phyloP scores from a whole-genome alignment of 2,888 invertebrate species.

The Hermaeophaga mercurialis region DNA sequence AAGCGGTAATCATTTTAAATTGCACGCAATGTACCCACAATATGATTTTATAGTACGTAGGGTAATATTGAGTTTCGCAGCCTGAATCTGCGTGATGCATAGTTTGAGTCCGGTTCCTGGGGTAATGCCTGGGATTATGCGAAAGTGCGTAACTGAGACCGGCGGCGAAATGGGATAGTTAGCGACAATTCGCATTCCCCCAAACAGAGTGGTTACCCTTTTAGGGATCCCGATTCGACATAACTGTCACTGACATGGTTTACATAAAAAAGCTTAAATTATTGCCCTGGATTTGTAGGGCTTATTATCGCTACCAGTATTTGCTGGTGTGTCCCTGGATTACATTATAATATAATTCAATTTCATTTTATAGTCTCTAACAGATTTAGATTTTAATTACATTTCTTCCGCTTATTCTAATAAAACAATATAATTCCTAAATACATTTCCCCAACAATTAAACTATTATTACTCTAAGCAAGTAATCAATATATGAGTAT shows the following conservation, averaged over 20 bases:
- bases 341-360: slow-evolving; percentile 34
- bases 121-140: slow-evolving; percentile 54
- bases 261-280: slow-evolving; percentile 57
- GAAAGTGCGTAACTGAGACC: slow-evolving; percentile 49
- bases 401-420: too few species aligned
- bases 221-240: slow-evolving; percentile 51
- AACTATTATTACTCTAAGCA: too few species aligned
- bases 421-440: too few species aligned
- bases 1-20: slow-evolving; percentile 47
- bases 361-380: slow-evolving; percentile 26
- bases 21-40: slow-evolving; percentile 45
- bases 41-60: slow-evolving; percentile 46
- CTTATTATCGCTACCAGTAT: slow-evolving; percentile 39
- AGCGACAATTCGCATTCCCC: slow-evolving; percentile 59
- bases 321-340: slow-evolving; percentile 24
- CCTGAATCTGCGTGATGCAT: slow-evolving; percentile 36
- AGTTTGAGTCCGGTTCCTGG: slow-evolving; percentile 42
- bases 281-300: slow-evolving; percentile 51
- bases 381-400: slow-evolving; percentile 1
- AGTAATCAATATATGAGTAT: too few species aligned
- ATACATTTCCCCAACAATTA: too few species aligned
- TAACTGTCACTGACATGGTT: slow-evolving; percentile 57
- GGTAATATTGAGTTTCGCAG: slow-evolving; percentile 42
- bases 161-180: slow-evolving; percentile 56
- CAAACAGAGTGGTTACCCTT: slow-evolving; percentile 56